Percentiles rank a stretch among this genome's conserved stretches.
Evolutionary conservation across 2,888 invertebrate species (phyloP).

Genomic region (Xylocampa areola): DNA sequence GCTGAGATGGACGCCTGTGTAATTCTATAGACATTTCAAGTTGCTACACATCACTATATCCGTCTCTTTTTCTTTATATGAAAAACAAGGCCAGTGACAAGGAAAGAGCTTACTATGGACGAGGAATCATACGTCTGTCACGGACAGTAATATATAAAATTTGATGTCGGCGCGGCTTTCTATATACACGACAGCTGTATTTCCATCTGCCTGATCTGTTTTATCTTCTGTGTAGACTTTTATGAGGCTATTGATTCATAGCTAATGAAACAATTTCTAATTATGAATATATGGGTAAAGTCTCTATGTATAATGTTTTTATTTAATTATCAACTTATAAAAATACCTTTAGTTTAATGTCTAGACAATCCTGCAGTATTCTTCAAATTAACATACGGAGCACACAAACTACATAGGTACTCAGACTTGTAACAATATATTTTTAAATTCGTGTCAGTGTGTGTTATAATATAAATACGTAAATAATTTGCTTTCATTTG

Average conservation of each 20-base stretch:
- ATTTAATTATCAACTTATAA: constrained; percentile 20
- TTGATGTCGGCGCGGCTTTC: constrained; percentile 40
- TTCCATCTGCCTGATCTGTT: constrained; percentile 20
- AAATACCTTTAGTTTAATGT: constrained; percentile 29
- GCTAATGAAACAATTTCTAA: constrained; percentile 43
- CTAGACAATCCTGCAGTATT: constrained; percentile 40
- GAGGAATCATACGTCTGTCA: constrained; percentile 12
- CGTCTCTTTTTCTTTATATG: constrained; percentile 27
- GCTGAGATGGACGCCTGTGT: constrained; percentile 68
- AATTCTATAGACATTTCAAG: constrained; percentile 53
- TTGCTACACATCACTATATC: constrained; percentile 24
- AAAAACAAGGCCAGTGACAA: constrained; percentile 26
- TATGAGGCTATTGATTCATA: constrained; percentile 50
- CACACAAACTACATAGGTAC: too few species aligned
- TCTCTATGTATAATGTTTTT: constrained; percentile 21
- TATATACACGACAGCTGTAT: constrained; percentile 28
- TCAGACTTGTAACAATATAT: too few species aligned
- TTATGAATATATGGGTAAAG: constrained; percentile 31
- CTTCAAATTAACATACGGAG: constrained; percentile 31
- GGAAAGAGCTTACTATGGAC: constrained; percentile 19
- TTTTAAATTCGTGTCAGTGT: too few species aligned
- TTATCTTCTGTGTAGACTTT: constrained; percentile 39
- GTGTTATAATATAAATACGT: too few species aligned
- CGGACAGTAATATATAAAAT: constrained; percentile 22
- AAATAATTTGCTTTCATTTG: too few species aligned